phyloP scores from a whole-genome alignment of 2,797 vertebrate genomes.

The Numenius phaeopus region DNA sequence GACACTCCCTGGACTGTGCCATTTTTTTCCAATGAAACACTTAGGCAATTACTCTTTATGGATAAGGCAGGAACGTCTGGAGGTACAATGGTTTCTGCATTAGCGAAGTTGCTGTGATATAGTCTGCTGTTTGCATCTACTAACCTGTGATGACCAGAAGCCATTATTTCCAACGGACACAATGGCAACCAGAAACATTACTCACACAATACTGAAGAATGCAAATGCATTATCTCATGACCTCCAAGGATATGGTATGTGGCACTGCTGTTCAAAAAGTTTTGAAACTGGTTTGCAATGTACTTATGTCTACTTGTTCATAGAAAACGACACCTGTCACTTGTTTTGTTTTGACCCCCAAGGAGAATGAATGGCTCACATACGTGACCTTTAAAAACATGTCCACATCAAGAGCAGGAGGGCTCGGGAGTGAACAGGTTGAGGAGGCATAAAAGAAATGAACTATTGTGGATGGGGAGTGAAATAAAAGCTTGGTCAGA shows the following conservation, averaged over 20 bases:
- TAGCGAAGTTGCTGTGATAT: slow-evolving; percentile 63
- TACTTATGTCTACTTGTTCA: slow-evolving; percentile 56
- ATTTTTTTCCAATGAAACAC: slow-evolving; percentile 51
- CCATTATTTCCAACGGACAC: slow-evolving; percentile 75
- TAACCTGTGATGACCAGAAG: slow-evolving; percentile 71
- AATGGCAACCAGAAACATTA: slow-evolving; percentile 76
- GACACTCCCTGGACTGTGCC: slow-evolving; percentile 49
- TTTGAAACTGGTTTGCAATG: slow-evolving; percentile 61
- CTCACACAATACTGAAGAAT: slow-evolving; percentile 55
- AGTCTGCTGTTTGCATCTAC: slow-evolving; percentile 49
- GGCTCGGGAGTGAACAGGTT: neutral
- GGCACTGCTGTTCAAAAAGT: slow-evolving; percentile 63
- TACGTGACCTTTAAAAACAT: neutral
- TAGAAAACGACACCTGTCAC: slow-evolving; percentile 39
- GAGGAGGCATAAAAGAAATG: neutral
- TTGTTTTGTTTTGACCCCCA: slow-evolving; percentile 67
- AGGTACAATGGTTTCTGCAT: slow-evolving; percentile 65
- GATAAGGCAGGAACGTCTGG: slow-evolving; percentile 29
- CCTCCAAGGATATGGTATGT: slow-evolving; percentile 70
- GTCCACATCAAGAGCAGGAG: neutral
- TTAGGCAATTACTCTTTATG: slow-evolving; percentile 33
- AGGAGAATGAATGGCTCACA: slow-evolving; percentile 44
- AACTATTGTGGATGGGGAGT: neutral
- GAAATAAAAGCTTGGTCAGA: neutral
- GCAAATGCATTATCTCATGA: slow-evolving; percentile 76